Conservation (phyloP, 1,140 invertebrate genomes). For the Hyposmocoma kahamanoa region DNA sequence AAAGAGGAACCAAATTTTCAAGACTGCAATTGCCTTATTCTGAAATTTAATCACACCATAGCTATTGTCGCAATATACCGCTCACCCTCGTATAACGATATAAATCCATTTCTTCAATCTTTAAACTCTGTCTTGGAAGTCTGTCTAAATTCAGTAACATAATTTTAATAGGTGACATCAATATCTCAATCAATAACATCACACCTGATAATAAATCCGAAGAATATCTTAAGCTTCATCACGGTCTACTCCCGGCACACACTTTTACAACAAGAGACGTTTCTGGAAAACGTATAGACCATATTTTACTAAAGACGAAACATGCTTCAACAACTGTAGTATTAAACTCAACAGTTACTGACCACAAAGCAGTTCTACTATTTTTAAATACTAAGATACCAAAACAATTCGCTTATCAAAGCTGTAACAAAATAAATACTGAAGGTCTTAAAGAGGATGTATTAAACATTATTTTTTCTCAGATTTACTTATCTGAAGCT, state of each 20-base stretch:
- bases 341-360: neutral
- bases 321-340: neutral
- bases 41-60: neutral
- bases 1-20: neutral
- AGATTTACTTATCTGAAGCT: neutral
- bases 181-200: too few species aligned
- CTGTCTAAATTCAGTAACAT: constrained; percentile 2
- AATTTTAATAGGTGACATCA: constrained; percentile 8
- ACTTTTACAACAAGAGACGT: neutral
- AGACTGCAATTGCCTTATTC: neutral
- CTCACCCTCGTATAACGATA: neutral
- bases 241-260: constrained; percentile 10
- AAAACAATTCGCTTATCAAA: neutral
- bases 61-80: neutral
- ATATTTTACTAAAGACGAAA: constrained; percentile 11
- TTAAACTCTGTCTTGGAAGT: neutral
- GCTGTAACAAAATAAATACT: neutral
- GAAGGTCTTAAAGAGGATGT: neutral
- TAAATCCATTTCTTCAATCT: neutral
- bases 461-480: neutral
- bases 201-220: constrained; percentile 1
- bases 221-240: neutral
- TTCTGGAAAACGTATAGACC: constrained; percentile 10
- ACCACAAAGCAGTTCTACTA: constrained; percentile 6
- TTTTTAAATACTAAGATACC: neutral